Conservation (phyloP, 2,797 vertebrate genomes). For the Coranthus polyacanthus region DNA sequence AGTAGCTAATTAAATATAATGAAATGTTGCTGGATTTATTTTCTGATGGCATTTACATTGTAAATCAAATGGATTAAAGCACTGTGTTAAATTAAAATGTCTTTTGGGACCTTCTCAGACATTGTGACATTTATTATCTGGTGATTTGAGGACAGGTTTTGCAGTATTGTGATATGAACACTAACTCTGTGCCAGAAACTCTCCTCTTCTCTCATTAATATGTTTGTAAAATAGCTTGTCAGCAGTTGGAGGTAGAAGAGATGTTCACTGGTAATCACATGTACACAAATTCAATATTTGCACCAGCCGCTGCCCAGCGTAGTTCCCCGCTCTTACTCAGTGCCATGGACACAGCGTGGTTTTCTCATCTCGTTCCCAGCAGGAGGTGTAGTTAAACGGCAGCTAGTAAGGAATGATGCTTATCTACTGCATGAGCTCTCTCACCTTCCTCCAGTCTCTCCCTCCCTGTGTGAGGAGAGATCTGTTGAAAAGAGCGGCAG, state of each 20-base stretch:
- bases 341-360: constrained; percentile 31
- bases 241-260: constrained; percentile 16
- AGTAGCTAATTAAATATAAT: not conserved
- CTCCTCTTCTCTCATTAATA: constrained; percentile 20
- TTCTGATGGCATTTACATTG: constrained; percentile 4
- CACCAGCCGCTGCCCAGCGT: constrained; percentile 10
- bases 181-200: not conserved
- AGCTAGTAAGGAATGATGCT: constrained; percentile 47
- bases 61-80: not conserved
- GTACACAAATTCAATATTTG: constrained; percentile 51
- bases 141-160: constrained; percentile 15
- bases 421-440: constrained; percentile 52
- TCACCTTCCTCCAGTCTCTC: constrained; percentile 39
- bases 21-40: not conserved
- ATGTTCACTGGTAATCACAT: constrained; percentile 22
- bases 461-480: constrained; percentile 52
- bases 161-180: not conserved
- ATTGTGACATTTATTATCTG: constrained; percentile 13
- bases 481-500: constrained; percentile 60
- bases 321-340: constrained; percentile 15
- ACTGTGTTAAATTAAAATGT: constrained; percentile 13
- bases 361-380: constrained; percentile 45
- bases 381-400: constrained; percentile 59
- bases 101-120: not conserved
- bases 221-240: constrained; percentile 26